Conservation (phyloP, 2,888 invertebrate genomes). For the Drosophila mettleri region DNA sequence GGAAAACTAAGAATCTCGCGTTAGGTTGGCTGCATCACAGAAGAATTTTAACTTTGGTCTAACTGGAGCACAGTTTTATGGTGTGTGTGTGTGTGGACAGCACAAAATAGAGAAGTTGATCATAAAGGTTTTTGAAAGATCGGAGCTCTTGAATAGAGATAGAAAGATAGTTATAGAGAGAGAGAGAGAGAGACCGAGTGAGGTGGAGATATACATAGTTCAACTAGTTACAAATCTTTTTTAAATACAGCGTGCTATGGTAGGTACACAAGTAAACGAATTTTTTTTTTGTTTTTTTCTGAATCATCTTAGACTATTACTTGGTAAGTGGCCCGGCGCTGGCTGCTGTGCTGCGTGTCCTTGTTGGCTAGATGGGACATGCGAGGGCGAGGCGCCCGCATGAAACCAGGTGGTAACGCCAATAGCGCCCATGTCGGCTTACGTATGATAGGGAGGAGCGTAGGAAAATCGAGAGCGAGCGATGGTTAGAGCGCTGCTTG, state of each 20-base stretch:
- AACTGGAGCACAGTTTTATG: neutral
- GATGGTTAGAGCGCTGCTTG: constrained; percentile 46
- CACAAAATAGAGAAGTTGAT: constrained; percentile 14
- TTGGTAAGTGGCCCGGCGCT: constrained; percentile 51
- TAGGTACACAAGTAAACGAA: constrained; percentile 51
- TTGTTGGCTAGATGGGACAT: constrained; percentile 52
- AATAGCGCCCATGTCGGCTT: constrained; percentile 84
- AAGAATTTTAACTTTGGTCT: neutral
- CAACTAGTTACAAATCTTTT: constrained; percentile 37
- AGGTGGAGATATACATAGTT: constrained; percentile 34
- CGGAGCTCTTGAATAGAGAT: constrained; percentile 9
- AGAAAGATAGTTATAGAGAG: constrained; percentile 15
- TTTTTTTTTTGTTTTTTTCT: too few relatives aligned
- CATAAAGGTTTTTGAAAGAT: constrained; percentile 5
- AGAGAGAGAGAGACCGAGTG: constrained; percentile 25
- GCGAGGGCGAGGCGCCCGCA: constrained; percentile 82
- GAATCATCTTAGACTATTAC: constrained; percentile 47
- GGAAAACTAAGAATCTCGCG: constrained; percentile 34
- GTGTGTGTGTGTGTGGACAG: constrained; percentile 12
- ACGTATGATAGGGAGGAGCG: constrained; percentile 15
- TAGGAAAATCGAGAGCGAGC: constrained; percentile 27
- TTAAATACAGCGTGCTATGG: constrained; percentile 60
- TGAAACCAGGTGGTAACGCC: constrained; percentile 85
- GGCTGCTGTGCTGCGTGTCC: constrained; percentile 52
- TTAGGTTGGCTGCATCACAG: constrained; percentile 31